Evolutionary conservation across 2,888 invertebrate species (phyloP).

Genomic region (Lithosia quadra): DNA sequence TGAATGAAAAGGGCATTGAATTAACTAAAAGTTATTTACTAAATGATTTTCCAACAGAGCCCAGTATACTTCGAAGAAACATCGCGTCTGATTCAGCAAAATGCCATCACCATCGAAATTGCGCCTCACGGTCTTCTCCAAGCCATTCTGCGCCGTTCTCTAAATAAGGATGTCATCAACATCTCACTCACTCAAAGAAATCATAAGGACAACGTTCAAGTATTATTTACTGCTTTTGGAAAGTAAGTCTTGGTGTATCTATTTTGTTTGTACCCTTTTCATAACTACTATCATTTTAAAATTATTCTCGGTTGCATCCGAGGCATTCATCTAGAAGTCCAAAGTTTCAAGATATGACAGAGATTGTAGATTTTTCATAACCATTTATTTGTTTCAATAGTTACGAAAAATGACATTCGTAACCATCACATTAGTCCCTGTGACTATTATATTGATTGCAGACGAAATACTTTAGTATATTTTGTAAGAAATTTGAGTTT

Average conservation of each 20-base stretch:
- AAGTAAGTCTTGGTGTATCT: slow-evolving; percentile 81
- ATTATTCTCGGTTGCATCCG: too few species aligned
- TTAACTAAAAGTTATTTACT: too few species aligned
- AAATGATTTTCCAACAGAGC: slow-evolving; percentile 71
- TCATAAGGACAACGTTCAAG: slow-evolving; percentile 88
- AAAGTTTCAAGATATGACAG: too few species aligned
- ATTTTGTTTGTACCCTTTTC: neutral
- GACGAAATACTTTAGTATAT: neutral
- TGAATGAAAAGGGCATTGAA: too few species aligned
- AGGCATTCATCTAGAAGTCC: too few species aligned
- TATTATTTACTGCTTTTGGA: slow-evolving; percentile 88
- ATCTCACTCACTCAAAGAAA: slow-evolving; percentile 92
- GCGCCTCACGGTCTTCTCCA: slow-evolving; percentile 96
- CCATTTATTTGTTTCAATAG: neutral
- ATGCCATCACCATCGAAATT: slow-evolving; percentile 95
- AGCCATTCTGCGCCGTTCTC: slow-evolving; percentile 93
- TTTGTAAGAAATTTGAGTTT: neutral
- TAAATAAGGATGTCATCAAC: slow-evolving; percentile 90
- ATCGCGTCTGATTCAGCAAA: slow-evolving; percentile 91
- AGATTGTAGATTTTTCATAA: too few species aligned
- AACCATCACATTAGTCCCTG: neutral
- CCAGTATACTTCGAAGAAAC: slow-evolving; percentile 95
- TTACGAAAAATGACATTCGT: neutral
- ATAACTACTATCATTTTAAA: too few species aligned
- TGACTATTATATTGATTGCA: too few species aligned